A percentile compares a stretch with the other conserved stretches of the same genome.
phyloP scores from a whole-genome alignment of 2,888 invertebrate genomes.

The Galeruca laticollis region DNA sequence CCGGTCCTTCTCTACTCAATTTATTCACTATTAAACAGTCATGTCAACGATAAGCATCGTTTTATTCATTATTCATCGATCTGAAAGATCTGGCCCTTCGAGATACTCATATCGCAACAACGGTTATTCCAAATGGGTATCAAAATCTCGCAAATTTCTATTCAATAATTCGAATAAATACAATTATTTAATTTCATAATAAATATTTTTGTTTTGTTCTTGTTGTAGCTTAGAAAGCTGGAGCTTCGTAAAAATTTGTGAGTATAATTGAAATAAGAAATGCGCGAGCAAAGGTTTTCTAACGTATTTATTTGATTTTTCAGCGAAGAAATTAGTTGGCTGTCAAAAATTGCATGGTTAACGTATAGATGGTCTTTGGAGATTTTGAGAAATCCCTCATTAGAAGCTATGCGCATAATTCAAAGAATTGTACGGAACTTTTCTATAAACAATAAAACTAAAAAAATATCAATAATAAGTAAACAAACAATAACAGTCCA shows the following conservation, averaged over 20 bases:
- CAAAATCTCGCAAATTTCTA: no score
- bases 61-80: no score
- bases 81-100: no score
- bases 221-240: conserved; percentile 49
- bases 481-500: no score
- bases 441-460: conserved; percentile 25
- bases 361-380: conserved; percentile 81
- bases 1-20: no score
- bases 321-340: conserved; percentile 76
- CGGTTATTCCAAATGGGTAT: no score
- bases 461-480: no score
- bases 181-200: not conserved
- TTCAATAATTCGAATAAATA: no score
- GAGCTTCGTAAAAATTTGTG: conserved; percentile 53
- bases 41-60: no score
- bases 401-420: conserved; percentile 80
- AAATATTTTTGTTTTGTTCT: conserved; percentile 16
- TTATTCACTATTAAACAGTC: no score
- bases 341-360: conserved; percentile 80
- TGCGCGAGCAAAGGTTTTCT: not conserved
- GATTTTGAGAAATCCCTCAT: conserved; percentile 82
- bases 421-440: conserved; percentile 82
- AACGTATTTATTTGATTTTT: conserved; percentile 8
- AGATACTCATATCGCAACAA: no score
- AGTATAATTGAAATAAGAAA: conserved; percentile 39